Percentiles rank a stretch among this genome's conserved stretches.
phyloP scores from a whole-genome alignment of 1,140 invertebrate genomes.

The Drosophila seguyi region DNA sequence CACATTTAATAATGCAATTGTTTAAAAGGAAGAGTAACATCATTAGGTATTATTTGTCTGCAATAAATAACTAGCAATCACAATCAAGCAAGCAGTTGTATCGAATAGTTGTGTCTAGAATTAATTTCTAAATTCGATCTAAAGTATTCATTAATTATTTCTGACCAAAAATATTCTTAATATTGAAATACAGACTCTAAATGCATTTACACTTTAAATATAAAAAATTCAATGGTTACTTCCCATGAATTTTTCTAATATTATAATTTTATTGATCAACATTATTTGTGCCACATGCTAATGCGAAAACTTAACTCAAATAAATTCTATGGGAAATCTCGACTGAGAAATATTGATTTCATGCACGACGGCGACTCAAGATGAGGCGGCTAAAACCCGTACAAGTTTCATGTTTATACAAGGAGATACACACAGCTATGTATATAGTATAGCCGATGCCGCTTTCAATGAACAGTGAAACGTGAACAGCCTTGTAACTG shows the following conservation, averaged over 20 bases:
- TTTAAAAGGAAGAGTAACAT: not conserved
- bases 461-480: slow-evolving; percentile 74
- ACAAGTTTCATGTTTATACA: slow-evolving; percentile 37
- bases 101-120: not conserved
- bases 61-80: too few relatives aligned
- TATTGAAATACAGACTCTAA: not conserved
- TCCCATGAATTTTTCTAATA: not conserved
- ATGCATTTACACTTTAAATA: not conserved
- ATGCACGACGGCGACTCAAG: slow-evolving; percentile 43
- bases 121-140: too few relatives aligned
- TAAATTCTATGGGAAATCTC: slow-evolving; percentile 19
- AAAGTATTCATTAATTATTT: too few relatives aligned
- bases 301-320: slow-evolving; percentile 12
- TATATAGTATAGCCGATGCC: slow-evolving; percentile 25
- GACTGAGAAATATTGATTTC: slow-evolving; percentile 50
- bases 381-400: slow-evolving; percentile 47
- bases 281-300: slow-evolving; percentile 3
- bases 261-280: not conserved
- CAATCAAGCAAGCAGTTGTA: too few relatives aligned
- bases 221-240: not conserved
- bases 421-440: slow-evolving; percentile 13
- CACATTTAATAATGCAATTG: not conserved
- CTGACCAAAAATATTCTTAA: too few relatives aligned
- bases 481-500: slow-evolving; percentile 83
- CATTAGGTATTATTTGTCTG: too few relatives aligned